These are phyloP conservation scores for Trachelus tabidus DNA, from an alignment of 2,888 invertebrate genomes.

Conservation along the genomic window DNA sequence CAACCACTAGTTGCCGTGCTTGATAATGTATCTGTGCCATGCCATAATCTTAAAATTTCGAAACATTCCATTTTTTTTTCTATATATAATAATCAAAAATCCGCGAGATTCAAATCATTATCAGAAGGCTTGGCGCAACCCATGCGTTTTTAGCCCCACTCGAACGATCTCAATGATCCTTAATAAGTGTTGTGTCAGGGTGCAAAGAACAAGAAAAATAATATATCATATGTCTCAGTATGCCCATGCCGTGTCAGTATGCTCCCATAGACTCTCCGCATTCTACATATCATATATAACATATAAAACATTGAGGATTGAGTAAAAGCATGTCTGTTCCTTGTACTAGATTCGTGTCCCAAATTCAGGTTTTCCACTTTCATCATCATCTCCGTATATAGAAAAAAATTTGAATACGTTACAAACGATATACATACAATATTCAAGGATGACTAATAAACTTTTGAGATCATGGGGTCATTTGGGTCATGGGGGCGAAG, in stretches of 20 bases:
- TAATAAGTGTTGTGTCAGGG: not conserved
- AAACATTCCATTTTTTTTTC: constrained; percentile 24
- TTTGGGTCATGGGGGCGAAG: not conserved
- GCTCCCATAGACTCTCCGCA: not conserved
- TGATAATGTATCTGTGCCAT: constrained; percentile 62
- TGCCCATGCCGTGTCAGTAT: not conserved
- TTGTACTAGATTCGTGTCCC: constrained; percentile 1
- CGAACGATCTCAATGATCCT: not conserved
- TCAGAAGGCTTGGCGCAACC: not conserved
- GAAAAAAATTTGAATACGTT: not conserved
- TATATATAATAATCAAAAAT: not conserved
- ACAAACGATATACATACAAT: not conserved
- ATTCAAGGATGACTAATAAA: not conserved
- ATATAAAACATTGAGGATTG: not conserved
- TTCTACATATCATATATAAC: not conserved
- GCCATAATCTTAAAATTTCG: constrained; percentile 40
- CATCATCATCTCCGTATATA: not conserved
- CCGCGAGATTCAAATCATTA: not conserved
- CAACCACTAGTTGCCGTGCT: constrained; percentile 43
- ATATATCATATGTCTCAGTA: not conserved
- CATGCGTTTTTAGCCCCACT: not conserved
- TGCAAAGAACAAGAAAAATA: not conserved
- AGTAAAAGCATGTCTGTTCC: not conserved
- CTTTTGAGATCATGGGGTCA: not conserved
- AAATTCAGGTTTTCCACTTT: constrained; percentile 8